Evolutionary conservation across 1,140 invertebrate genomes (phyloP).

Genomic region (Elymnias hypermnestra): DNA sequence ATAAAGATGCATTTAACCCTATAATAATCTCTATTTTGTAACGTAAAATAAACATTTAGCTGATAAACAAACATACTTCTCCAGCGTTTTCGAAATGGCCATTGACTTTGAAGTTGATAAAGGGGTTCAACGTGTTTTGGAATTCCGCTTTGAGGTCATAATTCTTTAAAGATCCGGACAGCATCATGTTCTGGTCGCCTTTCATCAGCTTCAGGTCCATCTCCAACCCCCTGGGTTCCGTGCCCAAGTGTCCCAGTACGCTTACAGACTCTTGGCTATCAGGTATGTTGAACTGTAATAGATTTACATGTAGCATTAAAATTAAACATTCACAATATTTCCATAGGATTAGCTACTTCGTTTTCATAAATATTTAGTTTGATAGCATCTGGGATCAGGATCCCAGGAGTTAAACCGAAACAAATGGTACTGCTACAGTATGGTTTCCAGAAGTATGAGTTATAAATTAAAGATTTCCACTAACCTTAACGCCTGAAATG

Average conservation of each 20-base stretch:
- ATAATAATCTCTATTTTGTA: too few relatives aligned
- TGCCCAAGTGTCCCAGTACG: constrained; percentile 66
- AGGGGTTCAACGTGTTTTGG: constrained; percentile 75
- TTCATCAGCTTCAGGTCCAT: constrained; percentile 76
- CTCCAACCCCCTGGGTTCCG: constrained; percentile 50
- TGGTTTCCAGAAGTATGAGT: too few relatives aligned
- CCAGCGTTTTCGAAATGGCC: constrained; percentile 44
- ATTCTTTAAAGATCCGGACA: constrained; percentile 60
- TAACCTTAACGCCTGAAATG: constrained; percentile 33
- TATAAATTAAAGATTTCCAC: too few relatives aligned
- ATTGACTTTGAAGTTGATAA: constrained; percentile 76
- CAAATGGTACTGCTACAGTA: too few relatives aligned
- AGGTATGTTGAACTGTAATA: constrained; percentile 1
- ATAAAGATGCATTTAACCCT: too few relatives aligned
- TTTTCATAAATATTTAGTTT: too few relatives aligned
- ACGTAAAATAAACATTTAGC: too few relatives aligned
- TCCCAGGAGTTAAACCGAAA: too few relatives aligned
- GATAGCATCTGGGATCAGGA: too few relatives aligned
- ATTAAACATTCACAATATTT: background rate
- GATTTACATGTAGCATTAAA: background rate
- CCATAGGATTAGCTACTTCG: too few relatives aligned
- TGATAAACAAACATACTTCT: constrained; percentile 43
- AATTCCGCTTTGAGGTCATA: constrained; percentile 68
- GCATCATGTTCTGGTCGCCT: constrained; percentile 62
- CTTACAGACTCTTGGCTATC: background rate